A percentile compares a stretch with the other conserved stretches of the same genome.
Conservation (phyloP, 2,797 vertebrate genomes). For the Trachurus trachurus region DNA sequence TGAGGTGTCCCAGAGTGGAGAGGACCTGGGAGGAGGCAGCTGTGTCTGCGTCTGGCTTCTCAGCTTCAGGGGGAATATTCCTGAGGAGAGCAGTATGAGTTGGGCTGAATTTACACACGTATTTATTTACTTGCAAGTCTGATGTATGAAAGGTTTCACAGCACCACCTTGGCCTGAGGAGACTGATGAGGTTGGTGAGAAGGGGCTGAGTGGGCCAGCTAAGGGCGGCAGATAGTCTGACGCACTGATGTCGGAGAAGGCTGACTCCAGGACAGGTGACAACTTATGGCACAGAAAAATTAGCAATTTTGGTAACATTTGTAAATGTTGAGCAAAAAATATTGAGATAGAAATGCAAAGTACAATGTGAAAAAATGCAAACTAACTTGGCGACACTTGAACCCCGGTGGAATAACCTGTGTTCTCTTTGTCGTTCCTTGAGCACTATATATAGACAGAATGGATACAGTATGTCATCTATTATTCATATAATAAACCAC, state of each 20-base stretch:
- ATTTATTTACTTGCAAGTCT: neutral
- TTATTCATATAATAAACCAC: neutral
- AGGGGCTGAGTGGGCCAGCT: constrained; percentile 62
- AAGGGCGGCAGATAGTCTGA: constrained; percentile 72
- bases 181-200: constrained; percentile 69
- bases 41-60: constrained; percentile 56
- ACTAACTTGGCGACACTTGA: constrained; percentile 72
- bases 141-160: neutral
- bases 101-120: neutral
- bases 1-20: constrained; percentile 61
- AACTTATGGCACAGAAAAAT: constrained; percentile 70
- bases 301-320: neutral
- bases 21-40: constrained; percentile 24
- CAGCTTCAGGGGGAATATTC: constrained; percentile 59
- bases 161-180: constrained; percentile 61
- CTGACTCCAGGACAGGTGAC: constrained; percentile 84
- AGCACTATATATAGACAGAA: constrained; percentile 64
- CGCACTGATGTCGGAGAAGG: constrained; percentile 78
- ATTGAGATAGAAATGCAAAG: neutral
- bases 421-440: constrained; percentile 68
- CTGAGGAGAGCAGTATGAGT: constrained; percentile 42
- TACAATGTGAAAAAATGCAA: neutral
- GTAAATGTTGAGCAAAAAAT: neutral
- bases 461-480: neutral
- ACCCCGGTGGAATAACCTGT: constrained; percentile 62